Conservation (phyloP, 2,113 vertebrate genomes). For the Monarcha castaneiventris region DNA sequence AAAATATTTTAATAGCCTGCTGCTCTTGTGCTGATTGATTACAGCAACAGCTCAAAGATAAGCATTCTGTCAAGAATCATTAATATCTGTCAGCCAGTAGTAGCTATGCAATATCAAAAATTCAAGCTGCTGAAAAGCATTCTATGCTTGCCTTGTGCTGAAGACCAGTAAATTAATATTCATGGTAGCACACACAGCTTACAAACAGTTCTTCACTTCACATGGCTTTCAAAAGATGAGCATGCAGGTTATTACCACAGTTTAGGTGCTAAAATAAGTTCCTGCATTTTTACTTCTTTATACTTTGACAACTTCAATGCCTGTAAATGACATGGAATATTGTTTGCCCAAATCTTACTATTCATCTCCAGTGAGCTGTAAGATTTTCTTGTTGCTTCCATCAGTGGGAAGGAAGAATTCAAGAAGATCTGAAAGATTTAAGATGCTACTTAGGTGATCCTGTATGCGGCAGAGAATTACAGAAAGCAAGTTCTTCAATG, state of each 20-base stretch:
- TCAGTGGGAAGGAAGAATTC: background rate
- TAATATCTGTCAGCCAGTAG: constrained; percentile 37
- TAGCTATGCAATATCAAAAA: constrained; percentile 27
- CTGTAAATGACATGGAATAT: background rate
- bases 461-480: background rate
- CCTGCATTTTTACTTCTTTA: background rate
- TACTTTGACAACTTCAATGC: background rate
- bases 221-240: background rate
- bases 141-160: background rate
- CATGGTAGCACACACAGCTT: background rate
- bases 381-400: background rate
- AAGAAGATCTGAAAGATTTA: background rate
- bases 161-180: constrained; percentile 6
- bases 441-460: background rate
- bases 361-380: background rate
- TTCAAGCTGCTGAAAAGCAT: background rate
- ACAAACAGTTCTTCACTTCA: background rate
- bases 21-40: constrained; percentile 56
- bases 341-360: background rate
- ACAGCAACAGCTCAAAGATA: constrained; percentile 56
- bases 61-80: constrained; percentile 58
- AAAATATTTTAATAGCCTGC: constrained; percentile 51
- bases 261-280: background rate
- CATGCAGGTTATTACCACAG: background rate
- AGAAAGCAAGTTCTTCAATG: background rate